Base-by-base conservation (phyloP, 1,140 invertebrate species). In the Cotesia glomerata region DNA sequence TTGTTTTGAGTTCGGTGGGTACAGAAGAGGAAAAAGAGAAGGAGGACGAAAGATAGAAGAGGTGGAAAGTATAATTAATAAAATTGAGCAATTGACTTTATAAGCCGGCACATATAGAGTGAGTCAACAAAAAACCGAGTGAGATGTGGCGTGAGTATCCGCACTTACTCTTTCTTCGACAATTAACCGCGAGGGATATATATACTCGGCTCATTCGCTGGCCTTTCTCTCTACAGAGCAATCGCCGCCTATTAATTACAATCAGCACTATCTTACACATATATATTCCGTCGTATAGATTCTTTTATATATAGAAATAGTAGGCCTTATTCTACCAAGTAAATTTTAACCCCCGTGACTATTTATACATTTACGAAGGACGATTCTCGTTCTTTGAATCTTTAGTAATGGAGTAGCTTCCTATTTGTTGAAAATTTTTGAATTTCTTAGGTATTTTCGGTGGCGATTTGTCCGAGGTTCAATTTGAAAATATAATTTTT, bases 241-340 rank as follows among this genome's bases (percentile, higher is more conserved):
- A 80, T 80, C 77, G 71, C 72, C 74, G 76, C 81, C 82, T 85
- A 84, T 85, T 85, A 85, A 85, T 85, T 85, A 84, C 82, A 85
- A 85, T 85, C 83, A 85, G 82, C 78, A 79, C 78, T 84, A 82
- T 82, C 65, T 32, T 26, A 54, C 51, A 16, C 14, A 32, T 18
- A n/a, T 67, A 49, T 32, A 14, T 49, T 4, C 16, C 49, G 16
- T 65, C n/a, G 4, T 11, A 36, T 14, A 3, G 13, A 8, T n/a
- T 2, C 45, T 26, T 26, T 26, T 26, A 26, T 26, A 26, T 26
- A 26, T 26, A 26, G 3, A 26, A 26, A 26, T 1, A 26, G 26
- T 2, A 1, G 26, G 26, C 8, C 5, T 45, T 5, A 45, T 7
- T 5, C 8, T 45, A 7, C 5, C 39, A 7, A 45, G 39, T 45